Evolutionary conservation across 2,797 vertebrate species (phyloP), one percentile per base, ranked within the genome.

Genomic region (Sciurus vulgaris): DNA sequence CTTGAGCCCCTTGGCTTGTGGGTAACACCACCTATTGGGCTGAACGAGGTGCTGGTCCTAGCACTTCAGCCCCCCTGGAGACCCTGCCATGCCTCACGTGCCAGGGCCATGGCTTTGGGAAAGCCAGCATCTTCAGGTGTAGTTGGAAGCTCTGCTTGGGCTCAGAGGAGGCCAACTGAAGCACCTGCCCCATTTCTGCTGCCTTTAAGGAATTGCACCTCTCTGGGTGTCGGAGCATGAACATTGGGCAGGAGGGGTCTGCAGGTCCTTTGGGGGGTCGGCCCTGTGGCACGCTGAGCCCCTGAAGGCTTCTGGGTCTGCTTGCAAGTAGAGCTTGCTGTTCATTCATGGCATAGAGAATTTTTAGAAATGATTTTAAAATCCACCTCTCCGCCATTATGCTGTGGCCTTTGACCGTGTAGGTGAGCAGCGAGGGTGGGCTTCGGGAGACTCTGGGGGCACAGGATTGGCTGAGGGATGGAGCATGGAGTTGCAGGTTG

Each of bases 31-130:
- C 11, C 24, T 54, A 24, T 2, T 10, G 69, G 18, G 7, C 72
- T 15, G 1, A 76, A 28, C 1, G 5, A 47, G 7, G 3, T 41
- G 2, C n/a, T 11, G 47, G 4, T 28, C 54, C 7, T 5, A 4
- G n/a, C 18, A n/a, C 54, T 20, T 56, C 20, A 44, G 38, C 38
- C n/a, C 11, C 35, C 15, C 35, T 70, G 79, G 38, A 17, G 24
- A 69, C 12, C 28, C 14, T 5, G 4, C 3, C 38, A 0, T 30
- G 63, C 70, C 13, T 10, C 47, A 5, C 33, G 18, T 6, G 24
- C 22, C 3, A n/a, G 28, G 20, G 22, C n/a, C 2, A 7, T 44
- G 63, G 33, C 41, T 33, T 54, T 24, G 30, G n/a, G 44, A 56
- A 28, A 85, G 22, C 35, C 28, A 22, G 38, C 41, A 26, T 47